Evolutionary conservation across 2,888 invertebrate genomes (phyloP), one percentile per base, ranked within the genome.

Genomic region (Stenurella melanura): DNA sequence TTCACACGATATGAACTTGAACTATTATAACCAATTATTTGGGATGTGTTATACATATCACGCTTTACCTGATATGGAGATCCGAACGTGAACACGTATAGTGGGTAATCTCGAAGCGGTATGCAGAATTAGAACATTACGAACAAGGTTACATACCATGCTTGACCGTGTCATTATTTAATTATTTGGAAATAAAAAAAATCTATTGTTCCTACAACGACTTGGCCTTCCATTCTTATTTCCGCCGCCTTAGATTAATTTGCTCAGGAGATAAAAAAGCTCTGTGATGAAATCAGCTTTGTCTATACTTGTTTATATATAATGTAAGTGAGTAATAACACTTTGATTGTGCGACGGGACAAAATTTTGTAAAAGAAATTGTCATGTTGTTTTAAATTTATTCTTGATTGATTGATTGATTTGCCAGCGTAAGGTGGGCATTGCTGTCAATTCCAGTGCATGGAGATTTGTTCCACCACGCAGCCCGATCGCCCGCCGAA

Each of bases 21-120:
- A 86, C 88, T 87, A 88, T 88, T 88, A 88, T 88, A 86, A 87
- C 86, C 88, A 88, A 89, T 89, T 89, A 88, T 89, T 89, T 88
- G 87, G 88, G 87, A 87, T 87, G 88, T 88, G 89, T 88, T 89
- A 88, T 88, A 89, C 88, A 89, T 89, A 89, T 88, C 88, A 88
- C 88, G 88, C 88, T 88, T 84, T 78, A 82, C 86, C 85, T 83
- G 87, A 87, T 87, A 87, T 86, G 86, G 87, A 85, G 86, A 86
- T 85, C 83, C 81, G 82, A 87, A 86, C 87, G 87, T 87, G 88
- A 83, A 85, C 87, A 87, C 87, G 88, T 87, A 87, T 86, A 83
- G 81, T 83, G 85, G 82, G 85, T 86, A 85, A 80, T 80, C 78
- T 81, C 66, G 15, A 38, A 34, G n/a, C 19, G 72, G 72, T 63